Evolutionary conservation across 2,888 invertebrate species (phyloP), one percentile per base, ranked within the genome.

Genomic region (Ormia ochracea): DNA sequence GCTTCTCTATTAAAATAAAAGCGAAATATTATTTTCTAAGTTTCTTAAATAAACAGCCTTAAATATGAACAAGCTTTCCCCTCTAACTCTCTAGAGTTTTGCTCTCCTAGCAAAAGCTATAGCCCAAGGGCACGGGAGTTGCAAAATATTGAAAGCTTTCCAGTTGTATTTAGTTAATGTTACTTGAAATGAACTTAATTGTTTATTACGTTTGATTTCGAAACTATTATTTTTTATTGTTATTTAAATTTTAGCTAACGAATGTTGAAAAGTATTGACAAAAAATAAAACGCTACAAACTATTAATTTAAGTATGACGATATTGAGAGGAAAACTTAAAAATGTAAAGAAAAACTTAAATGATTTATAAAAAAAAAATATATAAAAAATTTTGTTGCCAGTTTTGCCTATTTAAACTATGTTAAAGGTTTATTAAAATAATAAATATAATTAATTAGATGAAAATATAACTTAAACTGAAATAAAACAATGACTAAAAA

Each of bases 331-430:
- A 56, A 4, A 52, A 45, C n/a, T 52, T 36, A 14, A 59, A 52
- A 31, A 73, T 23, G 43, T 26, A 50, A 63, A 1, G 4, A 56
- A 19, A 52, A 10, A 21, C 9, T 54, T 19, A 68, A 43, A 12
- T 38, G 9, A 31, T 58, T 12, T 10, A 54, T 52, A 70, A 33
- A 41, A 48, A 78, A 75, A 36, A 68, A 69, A 56, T 69, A 69
- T 69, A 76, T 66, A 23, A 54, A 14, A n/a, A 76, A 69, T 76
- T 76, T 76, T 76, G 76, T 76, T 76, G 76, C 76, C 88, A 89
- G 89, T 88, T 88, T 88, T 88, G 88, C 88, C 89, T 88, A 88
- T 88, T 88, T 85, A 85, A 88, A 88, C 87, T 89, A 87, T 88
- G 89, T 88, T 88, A 86, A 88, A 87, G 85, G 85, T 84, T 85